phyloP scores from a whole-genome alignment of 2,888 invertebrate genomes.

The Pandemis corylana region DNA sequence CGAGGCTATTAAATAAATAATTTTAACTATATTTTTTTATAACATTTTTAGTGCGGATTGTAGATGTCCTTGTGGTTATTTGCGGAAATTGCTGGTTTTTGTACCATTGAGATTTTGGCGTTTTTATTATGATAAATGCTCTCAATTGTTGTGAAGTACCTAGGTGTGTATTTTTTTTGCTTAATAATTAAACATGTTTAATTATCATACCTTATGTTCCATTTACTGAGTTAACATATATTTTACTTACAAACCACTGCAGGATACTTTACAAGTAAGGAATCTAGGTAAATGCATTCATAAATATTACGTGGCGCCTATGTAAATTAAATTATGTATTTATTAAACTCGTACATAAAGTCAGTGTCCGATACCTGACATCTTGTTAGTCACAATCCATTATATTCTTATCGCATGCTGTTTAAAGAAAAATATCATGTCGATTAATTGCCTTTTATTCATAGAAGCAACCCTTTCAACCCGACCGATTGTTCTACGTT shows the following conservation, averaged over 20 bases:
- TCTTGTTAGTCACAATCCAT: slow-evolving; percentile 17
- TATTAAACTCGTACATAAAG: background rate
- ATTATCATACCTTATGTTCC: background rate
- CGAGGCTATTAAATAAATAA: slow-evolving; percentile 83
- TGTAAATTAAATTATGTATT: background rate
- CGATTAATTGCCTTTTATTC: slow-evolving; percentile 69
- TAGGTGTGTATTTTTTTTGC: background rate
- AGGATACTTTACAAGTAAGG: background rate
- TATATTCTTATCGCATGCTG: slow-evolving; percentile 40
- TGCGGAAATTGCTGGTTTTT: slow-evolving; percentile 51
- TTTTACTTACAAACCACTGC: too few species aligned
- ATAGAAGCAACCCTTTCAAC: slow-evolving; percentile 67
- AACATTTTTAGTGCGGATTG: slow-evolving; percentile 60
- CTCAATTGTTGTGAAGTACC: background rate
- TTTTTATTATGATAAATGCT: slow-evolving; percentile 28
- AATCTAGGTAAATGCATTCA: background rate
- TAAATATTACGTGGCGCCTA: background rate
- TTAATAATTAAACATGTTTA: background rate
- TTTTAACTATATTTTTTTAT: slow-evolving; percentile 69
- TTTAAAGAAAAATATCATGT: slow-evolving; percentile 60
- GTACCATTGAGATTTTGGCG: background rate
- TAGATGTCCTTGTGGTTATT: slow-evolving; percentile 58
- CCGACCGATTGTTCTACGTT: slow-evolving; percentile 63
- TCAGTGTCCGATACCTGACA: slow-evolving; percentile 7
- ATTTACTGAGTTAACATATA: too few species aligned